Evolutionary conservation across 2,113 vertebrate species (phyloP), one percentile per base, ranked within the genome.

Genomic region (Colossoma macropomum): DNA sequence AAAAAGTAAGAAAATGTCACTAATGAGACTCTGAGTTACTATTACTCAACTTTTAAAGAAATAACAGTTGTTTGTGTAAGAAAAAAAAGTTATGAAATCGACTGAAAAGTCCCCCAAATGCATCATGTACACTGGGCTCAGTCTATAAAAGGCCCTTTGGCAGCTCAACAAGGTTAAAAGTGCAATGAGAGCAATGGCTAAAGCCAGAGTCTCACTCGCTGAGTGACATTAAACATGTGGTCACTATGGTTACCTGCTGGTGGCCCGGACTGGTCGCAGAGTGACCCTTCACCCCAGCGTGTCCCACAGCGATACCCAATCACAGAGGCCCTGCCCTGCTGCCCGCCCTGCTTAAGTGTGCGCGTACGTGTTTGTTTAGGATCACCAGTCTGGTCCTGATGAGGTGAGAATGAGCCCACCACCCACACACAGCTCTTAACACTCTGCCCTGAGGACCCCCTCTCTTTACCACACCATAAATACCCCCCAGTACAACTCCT

Each of bases 341-440:
- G 41, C 41, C 41, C 41, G 9, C 41, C 54, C 41, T 63, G 45
- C 69, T 9, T 25, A 15, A 27, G 48, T 65, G 68, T 48, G 28
- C 62, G 41, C 50, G 70, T 34, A 30, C 54, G 69, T 70, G 45
- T 45, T 74, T 60, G 60, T 71, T 77, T 30, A 45, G 80, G 89
- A 88, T 82, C 87, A 82, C 71, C 27, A 30, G 78, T 48, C 34
- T 50, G 17, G 80, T 69, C 65, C 75, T 90, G 83, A 89, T 86
- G 84, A 90, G 86, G 90, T 90, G 89, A 60, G 77, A 91, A 88
- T 85, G 89, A 91, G 83, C 73, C 82, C 75, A 87, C 81, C 86
- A 84, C 87, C 84, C 87, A 87, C 88, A 84, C 59, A 74, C 30
- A 56, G 48, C 76, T 59, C 77, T 77, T 75, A 86, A 79, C 79